Conservation (phyloP, 2,113 vertebrate species). For the Aspiorhynchus laticeps region DNA sequence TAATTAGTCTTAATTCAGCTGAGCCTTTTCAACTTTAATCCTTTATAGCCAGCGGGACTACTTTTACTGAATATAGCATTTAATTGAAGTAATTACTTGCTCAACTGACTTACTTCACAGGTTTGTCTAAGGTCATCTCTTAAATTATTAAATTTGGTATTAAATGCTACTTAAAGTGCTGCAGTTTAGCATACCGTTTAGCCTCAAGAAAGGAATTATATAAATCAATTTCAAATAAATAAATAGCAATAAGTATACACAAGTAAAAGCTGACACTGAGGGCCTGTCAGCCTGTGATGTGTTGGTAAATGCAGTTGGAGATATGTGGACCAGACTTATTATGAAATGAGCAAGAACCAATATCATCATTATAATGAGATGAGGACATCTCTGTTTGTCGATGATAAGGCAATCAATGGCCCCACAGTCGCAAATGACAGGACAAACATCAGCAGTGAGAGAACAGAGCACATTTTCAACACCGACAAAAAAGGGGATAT, state of each 20-base stretch:
- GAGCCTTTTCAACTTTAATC: conserved; percentile 19
- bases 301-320: conserved; percentile 4
- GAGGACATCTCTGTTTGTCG: conserved; percentile 29
- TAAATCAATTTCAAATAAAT: conserved; percentile 21
- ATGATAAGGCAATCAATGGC: conserved; percentile 39
- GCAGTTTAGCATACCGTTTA: neutral
- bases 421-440: neutral
- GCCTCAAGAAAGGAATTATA: conserved; percentile 18
- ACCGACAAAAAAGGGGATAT: neutral
- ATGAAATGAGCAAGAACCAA: conserved; percentile 31
- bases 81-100: conserved; percentile 57
- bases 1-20: conserved; percentile 34
- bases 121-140: conserved; percentile 49
- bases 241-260: neutral
- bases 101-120: conserved; percentile 37
- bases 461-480: conserved; percentile 5
- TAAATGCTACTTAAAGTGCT: neutral
- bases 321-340: conserved; percentile 20
- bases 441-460: conserved; percentile 22
- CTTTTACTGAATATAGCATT: conserved; percentile 40
- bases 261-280: neutral
- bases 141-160: too few species aligned
- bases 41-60: neutral
- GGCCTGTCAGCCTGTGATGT: conserved; percentile 7
- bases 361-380: conserved; percentile 34